Conservation (phyloP, 2,888 invertebrate species). For the Caenorhabditis sulstoni region DNA sequence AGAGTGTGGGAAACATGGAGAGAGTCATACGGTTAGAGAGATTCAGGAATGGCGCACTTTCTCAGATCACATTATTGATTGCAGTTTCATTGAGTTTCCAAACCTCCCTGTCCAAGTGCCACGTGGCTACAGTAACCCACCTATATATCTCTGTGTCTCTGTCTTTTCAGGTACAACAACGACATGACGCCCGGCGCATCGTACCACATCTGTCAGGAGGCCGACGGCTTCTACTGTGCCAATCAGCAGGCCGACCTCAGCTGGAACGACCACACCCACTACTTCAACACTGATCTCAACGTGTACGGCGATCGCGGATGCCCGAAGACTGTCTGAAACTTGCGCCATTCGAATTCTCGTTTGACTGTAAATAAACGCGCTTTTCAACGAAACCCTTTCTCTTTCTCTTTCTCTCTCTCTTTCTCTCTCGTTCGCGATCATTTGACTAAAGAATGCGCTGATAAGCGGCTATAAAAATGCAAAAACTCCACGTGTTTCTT, state of each 20-base stretch:
- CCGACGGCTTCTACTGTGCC: slow-evolving; percentile 55
- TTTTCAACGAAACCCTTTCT: background rate
- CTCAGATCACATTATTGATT: too few species aligned
- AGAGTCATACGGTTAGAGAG: too few species aligned
- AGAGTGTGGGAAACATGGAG: too few species aligned
- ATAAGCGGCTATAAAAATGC: slow-evolving; percentile 4
- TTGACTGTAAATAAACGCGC: too few species aligned
- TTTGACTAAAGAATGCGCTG: too few species aligned
- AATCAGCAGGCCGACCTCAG: slow-evolving; percentile 50
- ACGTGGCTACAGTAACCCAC: background rate
- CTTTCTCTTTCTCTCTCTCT: too few species aligned
- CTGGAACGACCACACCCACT: slow-evolving; percentile 58
- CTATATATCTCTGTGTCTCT: too few species aligned
- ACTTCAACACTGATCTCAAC: slow-evolving; percentile 54
- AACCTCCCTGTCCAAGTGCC: too few species aligned
- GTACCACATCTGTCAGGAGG: slow-evolving; percentile 52
- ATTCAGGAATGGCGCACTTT: too few species aligned
- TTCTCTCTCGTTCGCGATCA: background rate
- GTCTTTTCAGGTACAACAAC: slow-evolving; percentile 56
- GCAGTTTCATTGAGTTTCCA: too few species aligned
- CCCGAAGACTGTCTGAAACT: too few species aligned
- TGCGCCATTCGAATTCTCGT: too few species aligned
- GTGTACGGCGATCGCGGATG: slow-evolving; percentile 54
- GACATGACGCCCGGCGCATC: slow-evolving; percentile 47
- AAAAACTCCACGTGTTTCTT: slow-evolving; percentile 25